phyloP scores from a whole-genome alignment of 1,140 invertebrate species.

The Anadara kagoshimensis region DNA sequence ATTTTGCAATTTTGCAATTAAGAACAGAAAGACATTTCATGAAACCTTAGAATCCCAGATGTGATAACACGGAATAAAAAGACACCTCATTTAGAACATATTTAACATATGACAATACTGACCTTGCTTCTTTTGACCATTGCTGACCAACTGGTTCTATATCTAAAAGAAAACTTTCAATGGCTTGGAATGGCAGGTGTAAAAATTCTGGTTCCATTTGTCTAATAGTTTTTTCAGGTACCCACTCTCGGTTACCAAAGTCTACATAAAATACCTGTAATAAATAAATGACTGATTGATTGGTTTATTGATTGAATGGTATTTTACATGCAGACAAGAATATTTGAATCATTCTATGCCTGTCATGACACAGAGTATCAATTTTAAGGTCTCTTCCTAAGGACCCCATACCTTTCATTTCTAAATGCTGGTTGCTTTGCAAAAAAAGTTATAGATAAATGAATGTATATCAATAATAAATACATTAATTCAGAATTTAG shows the following conservation, averaged over 20 bases:
- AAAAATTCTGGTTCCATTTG: slow-evolving; percentile 58
- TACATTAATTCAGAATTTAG: no score
- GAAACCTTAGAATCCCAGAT: background rate
- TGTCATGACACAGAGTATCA: no score
- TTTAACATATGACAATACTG: background rate
- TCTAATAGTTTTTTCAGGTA: slow-evolving; percentile 47
- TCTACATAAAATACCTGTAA: slow-evolving; percentile 67
- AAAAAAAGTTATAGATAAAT: no score
- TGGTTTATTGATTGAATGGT: no score
- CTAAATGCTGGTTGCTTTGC: no score
- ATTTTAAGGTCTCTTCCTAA: no score
- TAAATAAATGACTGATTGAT: background rate
- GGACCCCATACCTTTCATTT: no score
- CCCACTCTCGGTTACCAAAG: slow-evolving; percentile 64
- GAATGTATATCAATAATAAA: no score
- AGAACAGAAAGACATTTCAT: background rate
- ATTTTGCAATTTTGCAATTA: no score
- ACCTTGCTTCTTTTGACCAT: slow-evolving; percentile 53
- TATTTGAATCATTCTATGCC: no score
- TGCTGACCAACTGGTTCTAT: slow-evolving; percentile 42
- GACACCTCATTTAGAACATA: background rate
- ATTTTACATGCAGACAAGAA: no score
- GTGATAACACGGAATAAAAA: background rate
- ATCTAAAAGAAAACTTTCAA: slow-evolving; percentile 62
- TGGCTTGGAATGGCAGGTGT: slow-evolving; percentile 65